phyloP scores from a whole-genome alignment of 2,888 invertebrate species.

The Leptopterna dolabrata region DNA sequence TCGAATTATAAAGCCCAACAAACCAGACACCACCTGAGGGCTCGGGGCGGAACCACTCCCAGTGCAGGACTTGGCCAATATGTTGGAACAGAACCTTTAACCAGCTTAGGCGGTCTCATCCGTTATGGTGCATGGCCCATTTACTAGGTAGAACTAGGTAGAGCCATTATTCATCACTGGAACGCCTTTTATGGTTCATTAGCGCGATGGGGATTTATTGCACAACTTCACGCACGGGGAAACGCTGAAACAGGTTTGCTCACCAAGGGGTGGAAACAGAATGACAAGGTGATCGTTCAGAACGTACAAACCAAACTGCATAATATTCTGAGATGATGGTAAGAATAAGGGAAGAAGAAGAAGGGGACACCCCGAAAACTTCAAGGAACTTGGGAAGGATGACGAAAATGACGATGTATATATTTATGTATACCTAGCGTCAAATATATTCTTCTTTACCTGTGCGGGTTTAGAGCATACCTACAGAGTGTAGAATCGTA shows the following conservation, averaged over 20 bases:
- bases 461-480: too few species aligned
- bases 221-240: not conserved
- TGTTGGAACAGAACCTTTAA: not conserved
- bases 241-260: not conserved
- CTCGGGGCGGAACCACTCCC: not conserved
- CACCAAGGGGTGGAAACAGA: not conserved
- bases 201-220: conserved; percentile 3
- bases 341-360: too few species aligned
- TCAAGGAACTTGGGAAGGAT: too few species aligned
- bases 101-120: not conserved
- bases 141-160: not conserved
- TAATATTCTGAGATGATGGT: not conserved
- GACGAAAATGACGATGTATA: too few species aligned
- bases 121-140: conserved; percentile 27
- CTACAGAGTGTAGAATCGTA: too few species aligned
- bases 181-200: not conserved
- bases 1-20: not conserved
- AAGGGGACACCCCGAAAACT: too few species aligned
- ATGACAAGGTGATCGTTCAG: not conserved
- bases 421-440: too few species aligned
- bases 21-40: conserved; percentile 5
- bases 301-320: not conserved
- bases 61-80: not conserved
- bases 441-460: too few species aligned
- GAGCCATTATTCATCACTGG: conserved; percentile 13